phyloP scores from a whole-genome alignment of 2,888 invertebrate species.

The Aporophyla nigra region DNA sequence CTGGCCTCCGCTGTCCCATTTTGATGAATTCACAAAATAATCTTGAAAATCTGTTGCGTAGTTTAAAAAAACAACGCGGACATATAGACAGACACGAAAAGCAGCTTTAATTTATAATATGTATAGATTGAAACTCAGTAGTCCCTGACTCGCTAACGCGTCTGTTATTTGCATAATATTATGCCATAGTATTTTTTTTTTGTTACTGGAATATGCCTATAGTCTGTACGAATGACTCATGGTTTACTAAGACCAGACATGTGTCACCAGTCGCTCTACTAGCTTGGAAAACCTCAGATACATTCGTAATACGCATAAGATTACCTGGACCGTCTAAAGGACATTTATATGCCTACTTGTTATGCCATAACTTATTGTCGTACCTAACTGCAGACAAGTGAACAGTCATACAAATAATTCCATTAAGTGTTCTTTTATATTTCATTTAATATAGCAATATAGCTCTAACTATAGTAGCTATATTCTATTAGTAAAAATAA shows the following conservation, averaged over 20 bases:
- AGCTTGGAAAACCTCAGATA: slow-evolving; percentile 55
- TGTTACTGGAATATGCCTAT: slow-evolving; percentile 28
- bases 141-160: slow-evolving; percentile 1
- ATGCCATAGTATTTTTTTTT: slow-evolving; percentile 20
- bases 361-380: slow-evolving; percentile 37
- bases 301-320: slow-evolving; percentile 24
- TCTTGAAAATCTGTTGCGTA: too few species aligned
- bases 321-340: slow-evolving; percentile 11
- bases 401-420: slow-evolving; percentile 18
- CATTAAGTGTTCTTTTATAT: not conserved
- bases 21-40: too few species aligned
- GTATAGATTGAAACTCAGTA: not conserved
- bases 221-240: slow-evolving; percentile 43
- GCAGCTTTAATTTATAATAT: not conserved
- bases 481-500: not conserved
- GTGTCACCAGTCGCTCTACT: slow-evolving; percentile 37
- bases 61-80: not conserved
- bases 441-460: not conserved
- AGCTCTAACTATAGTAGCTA: not conserved
- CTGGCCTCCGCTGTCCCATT: too few species aligned
- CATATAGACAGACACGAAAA: not conserved
- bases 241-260: slow-evolving; percentile 33
- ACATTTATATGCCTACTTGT: slow-evolving; percentile 1
- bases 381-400: not conserved
- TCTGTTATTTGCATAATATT: slow-evolving; percentile 12